Conservation (phyloP, 2,888 invertebrate genomes). For the Heteromyza rotundicornis region DNA sequence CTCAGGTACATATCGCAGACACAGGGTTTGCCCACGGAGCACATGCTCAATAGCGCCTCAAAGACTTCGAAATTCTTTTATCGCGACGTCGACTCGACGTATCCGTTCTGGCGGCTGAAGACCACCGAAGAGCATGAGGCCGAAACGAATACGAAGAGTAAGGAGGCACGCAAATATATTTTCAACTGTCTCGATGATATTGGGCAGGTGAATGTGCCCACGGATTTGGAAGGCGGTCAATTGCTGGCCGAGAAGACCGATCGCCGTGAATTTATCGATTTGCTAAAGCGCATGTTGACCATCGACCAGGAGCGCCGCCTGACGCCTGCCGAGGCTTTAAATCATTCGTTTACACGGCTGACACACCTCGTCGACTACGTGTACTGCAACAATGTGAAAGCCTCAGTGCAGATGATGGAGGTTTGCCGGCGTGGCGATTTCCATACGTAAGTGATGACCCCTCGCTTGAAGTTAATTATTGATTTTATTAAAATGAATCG, state of each 20-base stretch:
- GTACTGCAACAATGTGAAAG: slow-evolving; percentile 96
- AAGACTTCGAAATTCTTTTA: slow-evolving; percentile 99
- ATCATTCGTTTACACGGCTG: slow-evolving; percentile 92
- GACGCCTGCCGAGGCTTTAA: slow-evolving; percentile 93
- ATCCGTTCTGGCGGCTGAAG: slow-evolving; percentile 86
- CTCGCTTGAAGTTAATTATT: too few relatives aligned
- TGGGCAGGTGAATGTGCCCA: slow-evolving; percentile 93
- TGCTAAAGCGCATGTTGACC: slow-evolving; percentile 97
- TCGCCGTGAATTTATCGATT: slow-evolving; percentile 95
- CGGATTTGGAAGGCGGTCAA: slow-evolving; percentile 97
- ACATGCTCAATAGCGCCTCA: slow-evolving; percentile 96
- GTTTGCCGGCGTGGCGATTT: slow-evolving; percentile 68
- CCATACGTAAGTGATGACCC: slow-evolving; percentile 56
- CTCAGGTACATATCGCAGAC: slow-evolving; percentile 88
- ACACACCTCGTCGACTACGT: slow-evolving; percentile 95
- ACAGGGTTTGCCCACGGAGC: slow-evolving; percentile 96
- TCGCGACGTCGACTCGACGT: slow-evolving; percentile 91
- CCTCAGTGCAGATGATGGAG: slow-evolving; percentile 98
- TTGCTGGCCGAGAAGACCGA: slow-evolving; percentile 96
- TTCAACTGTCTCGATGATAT: slow-evolving; percentile 99
- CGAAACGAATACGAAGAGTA: slow-evolving; percentile 97
- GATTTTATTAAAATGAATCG: background rate
- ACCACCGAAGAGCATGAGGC: slow-evolving; percentile 98
- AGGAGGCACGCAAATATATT: slow-evolving; percentile 99
- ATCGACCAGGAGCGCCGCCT: slow-evolving; percentile 97